A percentile compares a stretch with the other conserved stretches of the same genome.
phyloP scores from a whole-genome alignment of 1,140 invertebrate genomes.

The Halictus rubicundus region DNA sequence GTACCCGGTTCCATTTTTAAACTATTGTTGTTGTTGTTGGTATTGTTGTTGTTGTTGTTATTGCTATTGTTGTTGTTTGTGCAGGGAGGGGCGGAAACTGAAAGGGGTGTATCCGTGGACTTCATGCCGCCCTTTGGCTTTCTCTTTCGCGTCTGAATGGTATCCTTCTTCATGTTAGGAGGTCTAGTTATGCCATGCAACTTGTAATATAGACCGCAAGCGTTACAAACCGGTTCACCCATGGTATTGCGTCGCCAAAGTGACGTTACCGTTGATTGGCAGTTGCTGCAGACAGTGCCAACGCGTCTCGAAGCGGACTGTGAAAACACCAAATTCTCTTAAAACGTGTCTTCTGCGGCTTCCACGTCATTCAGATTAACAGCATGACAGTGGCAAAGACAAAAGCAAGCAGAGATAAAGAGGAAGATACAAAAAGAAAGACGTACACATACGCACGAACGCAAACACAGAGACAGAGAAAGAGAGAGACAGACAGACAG shows the following conservation, averaged over 20 bases:
- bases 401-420: not conserved
- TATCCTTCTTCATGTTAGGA: slow-evolving; percentile 97
- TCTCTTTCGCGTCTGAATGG: slow-evolving; percentile 95
- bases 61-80: slow-evolving; percentile 57
- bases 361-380: not conserved
- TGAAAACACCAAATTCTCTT: slow-evolving; percentile 54
- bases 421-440: not conserved
- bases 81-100: slow-evolving; percentile 36
- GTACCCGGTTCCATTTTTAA: slow-evolving; percentile 70
- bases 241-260: slow-evolving; percentile 93
- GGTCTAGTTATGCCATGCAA: slow-evolving; percentile 93
- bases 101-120: slow-evolving; percentile 64
- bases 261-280: slow-evolving; percentile 89
- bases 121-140: slow-evolving; percentile 89
- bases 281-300: slow-evolving; percentile 95
- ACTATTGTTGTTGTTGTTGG: slow-evolving; percentile 67
- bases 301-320: slow-evolving; percentile 86
- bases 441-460: not conserved
- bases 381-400: not conserved
- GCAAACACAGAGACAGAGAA: too few species aligned
- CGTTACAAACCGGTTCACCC: slow-evolving; percentile 95
- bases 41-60: slow-evolving; percentile 69
- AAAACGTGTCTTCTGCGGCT: not conserved
- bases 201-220: slow-evolving; percentile 95
- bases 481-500: too few species aligned